Conservation (phyloP, 2,113 vertebrate genomes). For the Sminthopsis crassicaudata region DNA sequence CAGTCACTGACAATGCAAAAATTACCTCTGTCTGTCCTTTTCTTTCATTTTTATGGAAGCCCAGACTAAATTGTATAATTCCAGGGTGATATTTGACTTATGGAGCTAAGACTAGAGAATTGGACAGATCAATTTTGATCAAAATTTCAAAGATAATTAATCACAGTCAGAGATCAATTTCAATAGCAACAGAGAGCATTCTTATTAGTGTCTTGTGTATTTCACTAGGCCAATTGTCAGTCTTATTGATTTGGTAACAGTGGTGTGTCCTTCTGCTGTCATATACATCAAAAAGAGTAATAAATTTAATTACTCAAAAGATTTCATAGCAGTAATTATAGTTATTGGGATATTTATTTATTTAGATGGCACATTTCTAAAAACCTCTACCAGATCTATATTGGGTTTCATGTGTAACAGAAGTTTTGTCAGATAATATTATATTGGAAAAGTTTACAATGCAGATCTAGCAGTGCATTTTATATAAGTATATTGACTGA, state of each 20-base stretch:
- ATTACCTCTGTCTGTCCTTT: slow-evolving; percentile 66
- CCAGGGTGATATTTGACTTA: slow-evolving; percentile 67
- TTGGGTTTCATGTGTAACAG: not conserved
- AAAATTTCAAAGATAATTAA: slow-evolving; percentile 79
- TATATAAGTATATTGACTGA: not conserved
- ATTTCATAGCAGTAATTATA: slow-evolving; percentile 8
- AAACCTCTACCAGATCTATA: slow-evolving; percentile 9
- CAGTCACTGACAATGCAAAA: slow-evolving; percentile 75
- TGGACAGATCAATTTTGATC: slow-evolving; percentile 77
- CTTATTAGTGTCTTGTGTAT: slow-evolving; percentile 61
- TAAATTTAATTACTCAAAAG: slow-evolving; percentile 27
- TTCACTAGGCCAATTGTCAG: slow-evolving; percentile 61
- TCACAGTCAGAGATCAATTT: slow-evolving; percentile 74
- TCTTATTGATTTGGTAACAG: slow-evolving; percentile 50
- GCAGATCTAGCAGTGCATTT: not conserved
- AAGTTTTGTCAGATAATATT: not conserved
- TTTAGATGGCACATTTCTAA: not conserved
- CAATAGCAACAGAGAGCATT: slow-evolving; percentile 58
- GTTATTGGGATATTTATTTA: slow-evolving; percentile 44
- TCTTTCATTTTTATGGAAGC: slow-evolving; percentile 61
- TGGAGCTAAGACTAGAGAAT: slow-evolving; percentile 67
- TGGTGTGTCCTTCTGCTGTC: not conserved
- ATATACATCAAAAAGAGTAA: slow-evolving; percentile 19
- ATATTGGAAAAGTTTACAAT: not conserved
- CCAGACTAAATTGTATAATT: slow-evolving; percentile 73